Evolutionary conservation across 1,140 invertebrate genomes (phyloP).

Genomic region (Lineus longissimus): DNA sequence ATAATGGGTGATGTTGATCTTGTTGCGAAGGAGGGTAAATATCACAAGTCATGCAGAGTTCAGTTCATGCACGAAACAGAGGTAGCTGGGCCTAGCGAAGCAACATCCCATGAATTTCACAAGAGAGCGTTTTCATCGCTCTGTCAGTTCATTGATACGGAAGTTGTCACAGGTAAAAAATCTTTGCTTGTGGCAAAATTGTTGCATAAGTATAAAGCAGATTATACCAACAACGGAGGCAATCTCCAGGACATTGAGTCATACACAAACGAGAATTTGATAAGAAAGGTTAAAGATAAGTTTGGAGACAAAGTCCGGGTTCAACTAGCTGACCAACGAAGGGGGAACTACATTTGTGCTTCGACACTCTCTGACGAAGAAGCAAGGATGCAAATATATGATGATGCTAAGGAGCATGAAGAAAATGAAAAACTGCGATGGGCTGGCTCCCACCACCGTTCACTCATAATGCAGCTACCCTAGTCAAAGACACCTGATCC

Average conservation of each 20-base stretch:
- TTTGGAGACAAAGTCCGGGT: slow-evolving; percentile 10
- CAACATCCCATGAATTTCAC: background rate
- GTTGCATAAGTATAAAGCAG: slow-evolving; percentile 2
- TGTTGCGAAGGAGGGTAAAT: slow-evolving; percentile 13
- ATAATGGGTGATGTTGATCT: slow-evolving; percentile 14
- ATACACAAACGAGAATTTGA: slow-evolving; percentile 2
- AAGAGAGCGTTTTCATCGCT: background rate
- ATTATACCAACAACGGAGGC: slow-evolving; percentile 7
- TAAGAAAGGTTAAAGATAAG: slow-evolving; percentile 11
- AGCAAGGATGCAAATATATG: slow-evolving; percentile 3
- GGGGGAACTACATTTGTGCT: slow-evolving; percentile 8
- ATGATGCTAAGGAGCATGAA: background rate
- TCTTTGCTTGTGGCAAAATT: background rate
- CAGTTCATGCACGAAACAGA: background rate
- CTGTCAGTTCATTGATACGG: background rate
- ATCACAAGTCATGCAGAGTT: slow-evolving; percentile 10
- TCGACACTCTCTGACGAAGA: slow-evolving; percentile 6
- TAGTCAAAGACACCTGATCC: slow-evolving; percentile 9
- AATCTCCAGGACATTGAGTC: slow-evolving; percentile 5
- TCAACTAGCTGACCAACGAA: background rate
- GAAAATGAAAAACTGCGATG: background rate
- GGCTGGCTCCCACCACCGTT: slow-evolving; percentile 10
- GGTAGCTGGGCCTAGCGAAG: background rate
- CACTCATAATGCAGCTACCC: slow-evolving; percentile 5
- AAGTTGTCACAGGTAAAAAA: background rate